Evolutionary conservation across 2,797 vertebrate genomes (phyloP).

Genomic region (Sebastes vulpes): DNA sequence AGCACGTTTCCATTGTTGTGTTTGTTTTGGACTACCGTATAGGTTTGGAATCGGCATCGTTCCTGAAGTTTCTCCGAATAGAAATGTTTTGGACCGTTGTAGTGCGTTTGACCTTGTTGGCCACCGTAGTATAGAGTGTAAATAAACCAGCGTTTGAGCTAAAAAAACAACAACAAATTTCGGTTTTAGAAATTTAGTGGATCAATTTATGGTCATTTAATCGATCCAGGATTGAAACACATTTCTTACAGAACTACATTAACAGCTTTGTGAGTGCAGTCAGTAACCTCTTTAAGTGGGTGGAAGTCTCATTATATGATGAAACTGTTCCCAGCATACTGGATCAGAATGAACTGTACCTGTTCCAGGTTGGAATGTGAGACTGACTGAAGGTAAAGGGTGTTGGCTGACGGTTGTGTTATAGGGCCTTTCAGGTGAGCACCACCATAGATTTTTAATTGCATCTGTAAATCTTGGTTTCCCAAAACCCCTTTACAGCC

Average conservation of each 20-base stretch:
- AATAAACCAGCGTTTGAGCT: not conserved
- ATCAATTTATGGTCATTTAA: not conserved
- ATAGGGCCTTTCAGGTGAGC: constrained; percentile 2
- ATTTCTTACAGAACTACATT: too few species aligned
- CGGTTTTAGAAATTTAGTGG: not conserved
- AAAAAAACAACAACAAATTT: too few species aligned
- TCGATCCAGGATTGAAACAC: not conserved
- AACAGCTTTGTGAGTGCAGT: not conserved
- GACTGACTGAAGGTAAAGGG: not conserved
- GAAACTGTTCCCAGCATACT: not conserved
- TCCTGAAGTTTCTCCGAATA: not conserved
- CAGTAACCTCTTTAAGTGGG: not conserved
- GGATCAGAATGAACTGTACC: not conserved
- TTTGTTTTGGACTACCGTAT: too few species aligned
- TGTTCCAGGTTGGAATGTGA: not conserved
- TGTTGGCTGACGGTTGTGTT: not conserved
- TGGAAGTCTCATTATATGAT: not conserved
- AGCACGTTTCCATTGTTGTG: not conserved
- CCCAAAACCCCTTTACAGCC: not conserved
- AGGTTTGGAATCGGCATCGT: too few species aligned
- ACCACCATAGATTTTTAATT: constrained; percentile 19
- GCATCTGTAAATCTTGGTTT: constrained; percentile 18
- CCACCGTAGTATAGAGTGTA: not conserved
- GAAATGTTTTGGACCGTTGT: not conserved
- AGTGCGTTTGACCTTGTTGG: not conserved